Base-by-base conservation (phyloP, 2,113 vertebrate species). In the Malaclemys terrapin region DNA sequence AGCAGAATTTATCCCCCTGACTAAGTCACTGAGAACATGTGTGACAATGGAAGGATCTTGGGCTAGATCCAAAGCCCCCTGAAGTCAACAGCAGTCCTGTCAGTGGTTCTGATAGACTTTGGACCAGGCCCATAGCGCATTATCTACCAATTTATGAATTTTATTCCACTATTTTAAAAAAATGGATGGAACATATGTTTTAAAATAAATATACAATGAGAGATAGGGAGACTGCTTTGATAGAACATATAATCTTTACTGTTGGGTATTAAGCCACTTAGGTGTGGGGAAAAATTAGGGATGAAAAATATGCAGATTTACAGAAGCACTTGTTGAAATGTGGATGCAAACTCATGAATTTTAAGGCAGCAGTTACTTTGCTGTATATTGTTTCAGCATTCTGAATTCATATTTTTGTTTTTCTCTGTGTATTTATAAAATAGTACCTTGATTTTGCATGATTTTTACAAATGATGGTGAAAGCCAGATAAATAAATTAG, bases 21-120 rank as follows among this genome's bases (percentile, higher is more conserved):
- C 5, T 20, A 31, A 76, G 17, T 56, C 76, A 82, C 53, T 42
- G 12, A 82, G 54, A 13, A 17, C 81, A n/a, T 95, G 12, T 6
- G 31, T 24, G 79, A 47, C 59, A 86, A 29, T 29, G 79, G 82
- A 84, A 87, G 3, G 19, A 84, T 8, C 3, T 47, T 62, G 31
- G 25, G 35, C 27, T 65, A 57, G 20, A 81, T 80, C 42, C 24
- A 62, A 86, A 49, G 52, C 29, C 29, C 42, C 9, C 10, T 22
- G 49, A 14, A 92, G 19, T 0, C 38, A 85, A 49, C 10, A 14
- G 16, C 1, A 13, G 52, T 54, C 91, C 89, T 92, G 52, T 93
- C 96, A 97, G 91, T 95, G 88, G 89, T 95, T 96, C 95, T 92
- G 75, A 94, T 57, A 93, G 95, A 91, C 95, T 75, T 89, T 82